These are phyloP conservation scores for Leptinotarsa haldemani DNA, from an alignment of 2,888 invertebrate genomes.

Conservation along the genomic window DNA sequence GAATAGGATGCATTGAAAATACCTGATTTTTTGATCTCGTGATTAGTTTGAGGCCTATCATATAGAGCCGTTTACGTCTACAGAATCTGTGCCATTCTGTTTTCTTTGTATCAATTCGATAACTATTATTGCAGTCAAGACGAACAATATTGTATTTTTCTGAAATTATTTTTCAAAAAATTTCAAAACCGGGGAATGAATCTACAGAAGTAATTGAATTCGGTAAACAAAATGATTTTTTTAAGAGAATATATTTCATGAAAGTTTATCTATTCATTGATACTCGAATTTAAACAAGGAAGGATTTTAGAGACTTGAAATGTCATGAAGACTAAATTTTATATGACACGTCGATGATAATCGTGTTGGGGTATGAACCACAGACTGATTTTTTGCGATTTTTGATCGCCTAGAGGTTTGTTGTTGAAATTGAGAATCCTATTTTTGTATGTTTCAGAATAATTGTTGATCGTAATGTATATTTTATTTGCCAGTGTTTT, in stretches of 20 bases:
- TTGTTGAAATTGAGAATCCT: slow-evolving; percentile 56
- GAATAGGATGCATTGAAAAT: slow-evolving; percentile 51
- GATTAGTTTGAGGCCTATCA: slow-evolving; percentile 34
- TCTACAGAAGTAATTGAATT: not conserved
- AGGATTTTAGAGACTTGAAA: not conserved
- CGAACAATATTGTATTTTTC: not conserved
- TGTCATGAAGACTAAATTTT: slow-evolving; percentile 1
- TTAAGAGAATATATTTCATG: not conserved
- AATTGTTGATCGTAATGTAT: slow-evolving; percentile 61
- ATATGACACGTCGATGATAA: not conserved
- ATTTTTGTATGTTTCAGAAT: slow-evolving; percentile 61
- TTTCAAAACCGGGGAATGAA: not conserved
- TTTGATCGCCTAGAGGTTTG: slow-evolving; percentile 34
- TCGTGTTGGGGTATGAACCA: slow-evolving; percentile 41
- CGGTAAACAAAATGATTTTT: not conserved
- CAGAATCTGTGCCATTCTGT: slow-evolving; percentile 52
- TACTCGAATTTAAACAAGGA: not conserved
- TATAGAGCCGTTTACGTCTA: slow-evolving; percentile 42
- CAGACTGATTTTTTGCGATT: slow-evolving; percentile 53
- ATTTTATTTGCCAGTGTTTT: slow-evolving; percentile 60
- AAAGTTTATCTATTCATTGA: not conserved
- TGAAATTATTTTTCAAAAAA: not conserved
- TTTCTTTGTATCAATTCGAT: slow-evolving; percentile 16
- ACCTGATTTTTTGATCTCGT: slow-evolving; percentile 50
- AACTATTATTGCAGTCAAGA: not conserved